Evolutionary conservation across 2,113 vertebrate species (phyloP).

Genomic region (human): DNA sequence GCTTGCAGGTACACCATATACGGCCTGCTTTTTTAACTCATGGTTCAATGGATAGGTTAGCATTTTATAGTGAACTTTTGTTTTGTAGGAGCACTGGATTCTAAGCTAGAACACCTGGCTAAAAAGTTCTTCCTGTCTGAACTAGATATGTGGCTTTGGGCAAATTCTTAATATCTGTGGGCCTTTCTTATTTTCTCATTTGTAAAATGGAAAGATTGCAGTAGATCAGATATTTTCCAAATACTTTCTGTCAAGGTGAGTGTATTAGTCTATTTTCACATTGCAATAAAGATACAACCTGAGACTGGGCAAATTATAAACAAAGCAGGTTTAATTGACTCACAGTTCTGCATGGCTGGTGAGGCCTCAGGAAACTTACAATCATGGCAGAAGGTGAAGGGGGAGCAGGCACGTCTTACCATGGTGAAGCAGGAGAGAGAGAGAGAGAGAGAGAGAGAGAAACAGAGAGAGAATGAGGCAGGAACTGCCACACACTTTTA

Average conservation of each 20-base stretch:
- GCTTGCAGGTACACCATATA: not conserved
- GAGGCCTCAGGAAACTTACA: no score
- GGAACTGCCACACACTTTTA: no score
- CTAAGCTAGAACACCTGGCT: not conserved
- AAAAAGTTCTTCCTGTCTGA: not conserved
- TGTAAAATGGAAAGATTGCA: not conserved
- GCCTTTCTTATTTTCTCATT: not conserved
- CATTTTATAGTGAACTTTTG: not conserved
- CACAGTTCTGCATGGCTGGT: no score
- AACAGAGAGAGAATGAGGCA: no score
- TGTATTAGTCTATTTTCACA: no score
- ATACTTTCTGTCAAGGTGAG: not conserved
- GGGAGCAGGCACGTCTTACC: no score
- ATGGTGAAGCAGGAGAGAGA: no score
- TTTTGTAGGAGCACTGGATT: not conserved
- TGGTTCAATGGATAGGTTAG: not conserved
- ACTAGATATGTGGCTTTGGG: not conserved
- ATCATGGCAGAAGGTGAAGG: no score
- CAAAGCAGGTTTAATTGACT: no score
- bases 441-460: no score
- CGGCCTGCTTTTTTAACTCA: not conserved
- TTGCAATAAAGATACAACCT: no score
- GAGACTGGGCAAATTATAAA: no score
- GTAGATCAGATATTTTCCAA: not conserved
- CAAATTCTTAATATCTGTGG: not conserved